Evolutionary conservation across 1,140 invertebrate genomes (phyloP).

Genomic region (Globodera ellingtonae): DNA sequence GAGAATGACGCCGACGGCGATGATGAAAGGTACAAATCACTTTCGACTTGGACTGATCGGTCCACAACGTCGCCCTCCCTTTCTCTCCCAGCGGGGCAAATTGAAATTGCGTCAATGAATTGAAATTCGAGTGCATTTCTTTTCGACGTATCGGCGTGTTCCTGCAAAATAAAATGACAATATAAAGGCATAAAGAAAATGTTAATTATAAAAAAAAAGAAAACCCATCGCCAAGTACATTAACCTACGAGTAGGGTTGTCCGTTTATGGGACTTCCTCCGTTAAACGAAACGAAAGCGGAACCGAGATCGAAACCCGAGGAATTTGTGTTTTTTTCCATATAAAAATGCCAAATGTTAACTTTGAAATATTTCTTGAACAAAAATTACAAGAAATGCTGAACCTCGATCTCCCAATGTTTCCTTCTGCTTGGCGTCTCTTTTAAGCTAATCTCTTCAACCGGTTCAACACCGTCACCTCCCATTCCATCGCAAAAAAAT

Average conservation of each 20-base stretch:
- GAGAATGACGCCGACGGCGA: neutral
- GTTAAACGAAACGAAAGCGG: too few relatives aligned
- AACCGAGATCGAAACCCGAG: too few relatives aligned
- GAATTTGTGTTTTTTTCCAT: too few relatives aligned
- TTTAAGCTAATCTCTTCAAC: neutral
- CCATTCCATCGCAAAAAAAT: neutral
- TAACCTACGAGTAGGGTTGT: too few relatives aligned
- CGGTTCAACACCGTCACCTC: neutral
- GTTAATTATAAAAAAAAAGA: too few relatives aligned
- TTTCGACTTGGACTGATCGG: conserved; percentile 7
- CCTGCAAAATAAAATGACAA: too few relatives aligned
- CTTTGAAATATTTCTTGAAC: too few relatives aligned
- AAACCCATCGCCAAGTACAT: too few relatives aligned
- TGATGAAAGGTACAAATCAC: neutral
- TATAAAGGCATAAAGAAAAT: too few relatives aligned
- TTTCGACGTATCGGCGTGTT: neutral
- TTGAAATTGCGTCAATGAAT: neutral
- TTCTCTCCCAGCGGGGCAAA: neutral
- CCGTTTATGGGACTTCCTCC: too few relatives aligned
- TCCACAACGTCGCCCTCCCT: neutral
- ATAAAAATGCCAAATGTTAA: too few relatives aligned
- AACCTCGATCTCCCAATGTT: neutral
- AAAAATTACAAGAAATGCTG: neutral
- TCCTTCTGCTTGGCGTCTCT: neutral
- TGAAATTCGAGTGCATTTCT: neutral